Evolutionary conservation across 2,113 vertebrate species (phyloP).

Genomic region (Sprattus sprattus): DNA sequence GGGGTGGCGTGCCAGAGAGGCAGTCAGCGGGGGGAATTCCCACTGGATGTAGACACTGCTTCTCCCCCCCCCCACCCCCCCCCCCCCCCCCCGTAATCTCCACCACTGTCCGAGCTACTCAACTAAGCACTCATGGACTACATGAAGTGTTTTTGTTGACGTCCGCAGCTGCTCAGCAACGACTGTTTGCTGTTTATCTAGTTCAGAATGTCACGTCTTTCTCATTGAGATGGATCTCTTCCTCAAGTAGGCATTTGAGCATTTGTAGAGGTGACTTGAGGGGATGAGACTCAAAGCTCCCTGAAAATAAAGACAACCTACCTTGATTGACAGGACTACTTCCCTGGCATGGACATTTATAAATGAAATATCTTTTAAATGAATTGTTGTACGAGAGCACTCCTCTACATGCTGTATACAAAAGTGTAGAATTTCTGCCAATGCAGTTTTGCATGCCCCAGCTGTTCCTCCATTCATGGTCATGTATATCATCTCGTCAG

Average conservation of each 20-base stretch:
- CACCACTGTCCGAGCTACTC: neutral
- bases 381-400: neutral
- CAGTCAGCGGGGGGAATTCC: slow-evolving; percentile 44
- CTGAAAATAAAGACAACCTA: neutral
- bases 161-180: neutral
- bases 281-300: neutral
- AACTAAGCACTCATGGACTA: neutral
- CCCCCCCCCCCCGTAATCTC: neutral
- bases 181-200: neutral
- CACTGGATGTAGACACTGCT: slow-evolving; percentile 6
- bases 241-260: neutral
- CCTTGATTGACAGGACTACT: neutral
- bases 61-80: neutral
- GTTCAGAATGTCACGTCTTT: neutral
- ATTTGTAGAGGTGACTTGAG: neutral
- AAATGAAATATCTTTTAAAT: neutral
- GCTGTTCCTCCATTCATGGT: neutral
- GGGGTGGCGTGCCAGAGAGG: slow-evolving; percentile 22
- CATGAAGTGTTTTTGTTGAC: neutral
- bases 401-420: neutral
- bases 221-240: neutral
- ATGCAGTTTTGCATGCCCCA: neutral
- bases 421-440: neutral
- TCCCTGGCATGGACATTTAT: neutral
- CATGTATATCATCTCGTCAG: neutral